Evolutionary conservation across 2,797 vertebrate species (phyloP).

Genomic region (Enteromius trimaculatus): DNA sequence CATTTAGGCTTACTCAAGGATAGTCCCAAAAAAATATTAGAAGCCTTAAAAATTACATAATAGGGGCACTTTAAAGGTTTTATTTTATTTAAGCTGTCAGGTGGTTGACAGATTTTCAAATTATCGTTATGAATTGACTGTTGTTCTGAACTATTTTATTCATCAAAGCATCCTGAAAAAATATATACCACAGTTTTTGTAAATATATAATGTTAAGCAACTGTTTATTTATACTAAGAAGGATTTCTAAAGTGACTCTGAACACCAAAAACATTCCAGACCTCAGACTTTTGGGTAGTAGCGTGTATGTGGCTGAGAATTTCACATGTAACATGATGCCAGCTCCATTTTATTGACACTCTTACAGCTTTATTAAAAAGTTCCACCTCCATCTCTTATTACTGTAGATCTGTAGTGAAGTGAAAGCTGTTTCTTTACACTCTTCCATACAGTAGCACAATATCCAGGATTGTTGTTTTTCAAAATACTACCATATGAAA

Average conservation of each 20-base stretch:
- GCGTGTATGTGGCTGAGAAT: neutral
- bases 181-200: neutral
- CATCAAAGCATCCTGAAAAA: neutral
- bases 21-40: no score
- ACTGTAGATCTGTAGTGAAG: slow-evolving; percentile 5
- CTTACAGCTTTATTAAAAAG: slow-evolving; percentile 4
- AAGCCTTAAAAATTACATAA: no score
- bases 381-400: neutral
- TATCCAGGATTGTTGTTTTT: neutral
- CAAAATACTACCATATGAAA: neutral
- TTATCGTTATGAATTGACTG: neutral
- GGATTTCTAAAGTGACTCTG: neutral
- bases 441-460: neutral
- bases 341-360: neutral
- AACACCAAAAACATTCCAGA: no score
- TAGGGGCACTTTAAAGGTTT: neutral
- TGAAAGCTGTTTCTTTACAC: neutral
- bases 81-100: neutral
- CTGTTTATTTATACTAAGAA: neutral
- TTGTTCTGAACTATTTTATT: neutral
- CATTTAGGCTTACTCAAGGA: no score
- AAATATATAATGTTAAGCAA: neutral
- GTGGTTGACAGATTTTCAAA: neutral
- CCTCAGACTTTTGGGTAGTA: neutral
- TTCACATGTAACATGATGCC: neutral